Evolutionary conservation across 2,113 vertebrate genomes (phyloP), one percentile per base, ranked within the genome.

Genomic region (Nothocercus julius): DNA sequence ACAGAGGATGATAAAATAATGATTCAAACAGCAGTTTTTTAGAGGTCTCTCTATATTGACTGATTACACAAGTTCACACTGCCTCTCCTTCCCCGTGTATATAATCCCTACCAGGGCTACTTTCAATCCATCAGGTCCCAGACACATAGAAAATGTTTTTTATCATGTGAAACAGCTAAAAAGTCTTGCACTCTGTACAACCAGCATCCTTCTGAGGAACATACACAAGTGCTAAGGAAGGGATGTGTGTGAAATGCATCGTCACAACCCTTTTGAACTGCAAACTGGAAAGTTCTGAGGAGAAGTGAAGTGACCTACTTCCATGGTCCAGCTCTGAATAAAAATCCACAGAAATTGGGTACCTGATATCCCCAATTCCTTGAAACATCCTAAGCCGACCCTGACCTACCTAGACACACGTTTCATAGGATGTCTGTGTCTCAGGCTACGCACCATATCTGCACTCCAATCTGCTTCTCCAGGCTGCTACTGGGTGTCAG

Each of bases 401-500:
- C 49, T 64, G 16, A 4, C 13, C 11, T 32, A 51, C 51, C 53
- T 30, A 3, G 0, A 5, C 18, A 9, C 27, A 14, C 18, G 17
- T 20, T 47, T 25, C 16, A 20, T 21, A 27, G 59, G 56, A 30
- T 1, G 9, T 3, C 30, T 42, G 42, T 25, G 6, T 3, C 21
- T 47, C 45, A 49, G 49, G 21, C 49, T 49, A 21, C 98, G 99
- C 97, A 99, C 99, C 99, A 99, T 32, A 98, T 98, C 89, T 99
- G 98, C 58, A 97, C 77, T 47, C 98, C 97, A 89, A 98, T 96
- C 84, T 98, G 98, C 62, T 95, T 98, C 96, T 98, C 98, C 89
- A 98, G 97, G 82, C 97, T 97, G 25, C 98, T 98, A 95, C 97
- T 98, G 53, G 98, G 98, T 0, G 98, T 99, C 97, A 99, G 98